phyloP scores from a whole-genome alignment of 2,888 invertebrate species.

The Tholera decimalis region DNA sequence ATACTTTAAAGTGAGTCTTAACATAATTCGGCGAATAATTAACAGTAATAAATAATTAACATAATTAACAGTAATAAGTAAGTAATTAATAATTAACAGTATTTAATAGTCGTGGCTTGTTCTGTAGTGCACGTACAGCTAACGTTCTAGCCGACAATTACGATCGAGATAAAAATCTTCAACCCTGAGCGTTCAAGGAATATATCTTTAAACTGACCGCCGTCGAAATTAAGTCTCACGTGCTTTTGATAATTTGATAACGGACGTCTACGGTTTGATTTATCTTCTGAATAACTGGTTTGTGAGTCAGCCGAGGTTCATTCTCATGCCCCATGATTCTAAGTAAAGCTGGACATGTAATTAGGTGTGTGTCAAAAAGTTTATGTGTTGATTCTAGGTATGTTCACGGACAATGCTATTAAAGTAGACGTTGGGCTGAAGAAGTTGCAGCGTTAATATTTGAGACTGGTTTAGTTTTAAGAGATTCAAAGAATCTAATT shows the following conservation, averaged over 20 bases:
- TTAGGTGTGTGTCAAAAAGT: conserved; percentile 67
- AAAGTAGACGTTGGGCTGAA: conserved; percentile 8
- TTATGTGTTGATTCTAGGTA: conserved; percentile 61
- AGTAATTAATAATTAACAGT: too few species aligned
- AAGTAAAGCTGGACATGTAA: conserved; percentile 68
- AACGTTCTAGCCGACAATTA: conserved; percentile 89
- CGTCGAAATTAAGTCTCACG: conserved; percentile 89
- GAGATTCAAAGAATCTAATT: background rate
- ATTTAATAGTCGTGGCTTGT: conserved; percentile 70
- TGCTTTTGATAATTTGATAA: conserved; percentile 91
- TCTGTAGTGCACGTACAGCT: conserved; percentile 74
- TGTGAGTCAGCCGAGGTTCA: conserved; percentile 76
- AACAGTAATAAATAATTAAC: too few species aligned
- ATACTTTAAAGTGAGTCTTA: conserved; percentile 38
- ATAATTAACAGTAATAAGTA: too few species aligned
- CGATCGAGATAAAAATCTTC: conserved; percentile 82
- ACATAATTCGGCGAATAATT: conserved; percentile 45
- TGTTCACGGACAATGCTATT: conserved; percentile 40
- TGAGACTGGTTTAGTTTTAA: conserved; percentile 24
- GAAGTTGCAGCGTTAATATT: background rate
- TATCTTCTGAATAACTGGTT: conserved; percentile 83
- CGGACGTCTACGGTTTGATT: conserved; percentile 85
- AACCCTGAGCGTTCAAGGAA: conserved; percentile 83
- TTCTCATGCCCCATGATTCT: conserved; percentile 85
- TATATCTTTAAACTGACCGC: conserved; percentile 88